These are phyloP conservation scores for Chauna torquata DNA, from an alignment of 2,113 vertebrate species.

Conservation along the genomic window DNA sequence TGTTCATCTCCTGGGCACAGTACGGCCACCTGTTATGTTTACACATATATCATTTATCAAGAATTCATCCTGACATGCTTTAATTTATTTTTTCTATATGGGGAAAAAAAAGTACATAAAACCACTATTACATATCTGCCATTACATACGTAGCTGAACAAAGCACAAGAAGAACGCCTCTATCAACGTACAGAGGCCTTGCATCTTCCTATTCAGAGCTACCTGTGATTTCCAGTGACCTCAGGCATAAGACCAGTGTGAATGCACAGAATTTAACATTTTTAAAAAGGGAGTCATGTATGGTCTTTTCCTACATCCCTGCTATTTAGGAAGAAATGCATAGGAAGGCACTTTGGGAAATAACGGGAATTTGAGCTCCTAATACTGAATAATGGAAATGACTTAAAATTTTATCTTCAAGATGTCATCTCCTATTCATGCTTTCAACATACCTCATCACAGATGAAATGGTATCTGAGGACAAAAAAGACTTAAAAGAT, in stretches of 20 bases:
- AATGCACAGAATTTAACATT: not conserved
- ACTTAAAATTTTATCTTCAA: not conserved
- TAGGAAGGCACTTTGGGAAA: not conserved
- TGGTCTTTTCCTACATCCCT: not conserved
- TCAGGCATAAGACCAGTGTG: not conserved
- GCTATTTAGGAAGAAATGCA: not conserved
- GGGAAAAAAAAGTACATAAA: not conserved
- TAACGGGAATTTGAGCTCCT: not conserved
- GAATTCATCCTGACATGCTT: not conserved
- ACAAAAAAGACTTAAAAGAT: not conserved
- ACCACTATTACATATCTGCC: too few species aligned
- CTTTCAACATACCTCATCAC: not conserved
- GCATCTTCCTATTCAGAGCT: not conserved
- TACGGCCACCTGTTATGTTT: not conserved
- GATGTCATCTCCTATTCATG: not conserved
- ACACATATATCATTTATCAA: not conserved
- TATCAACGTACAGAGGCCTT: accelerated
- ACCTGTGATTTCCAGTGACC: not conserved
- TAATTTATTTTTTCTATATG: not conserved
- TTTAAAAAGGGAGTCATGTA: not conserved
- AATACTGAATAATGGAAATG: not conserved
- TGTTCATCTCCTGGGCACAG: not conserved
- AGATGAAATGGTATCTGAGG: not conserved
- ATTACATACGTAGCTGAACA: accelerated
- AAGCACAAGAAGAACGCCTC: not conserved